Evolutionary conservation across 1,140 invertebrate species (phyloP).

Genomic region (Holotrichia oblita): DNA sequence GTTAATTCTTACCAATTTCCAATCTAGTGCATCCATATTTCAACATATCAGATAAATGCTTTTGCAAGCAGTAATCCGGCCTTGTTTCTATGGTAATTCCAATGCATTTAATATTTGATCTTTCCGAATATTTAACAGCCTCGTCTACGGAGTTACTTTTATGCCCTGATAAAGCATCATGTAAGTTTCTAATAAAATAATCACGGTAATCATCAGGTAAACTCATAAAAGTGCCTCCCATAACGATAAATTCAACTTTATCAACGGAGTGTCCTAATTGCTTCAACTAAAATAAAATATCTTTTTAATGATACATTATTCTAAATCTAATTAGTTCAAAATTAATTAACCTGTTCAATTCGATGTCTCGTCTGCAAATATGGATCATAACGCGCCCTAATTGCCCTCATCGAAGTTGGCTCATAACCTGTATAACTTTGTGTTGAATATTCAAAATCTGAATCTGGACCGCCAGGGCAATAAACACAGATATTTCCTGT

Average conservation of each 20-base stretch:
- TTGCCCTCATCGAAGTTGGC: slow-evolving; percentile 99
- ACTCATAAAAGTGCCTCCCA: slow-evolving; percentile 99
- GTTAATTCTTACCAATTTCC: slow-evolving; percentile 56
- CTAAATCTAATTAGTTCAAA: not conserved
- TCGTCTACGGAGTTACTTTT: slow-evolving; percentile 91
- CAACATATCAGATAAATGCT: slow-evolving; percentile 97
- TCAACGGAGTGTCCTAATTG: slow-evolving; percentile 98
- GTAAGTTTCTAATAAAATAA: slow-evolving; percentile 98
- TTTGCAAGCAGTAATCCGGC: slow-evolving; percentile 97
- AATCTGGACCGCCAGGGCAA: slow-evolving; percentile 99
- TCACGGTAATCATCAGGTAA: slow-evolving; percentile 96
- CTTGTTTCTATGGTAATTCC: slow-evolving; percentile 99
- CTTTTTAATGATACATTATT: not conserved
- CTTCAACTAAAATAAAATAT: slow-evolving; percentile 71
- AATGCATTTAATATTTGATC: slow-evolving; percentile 96
- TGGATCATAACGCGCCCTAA: slow-evolving; percentile 96
- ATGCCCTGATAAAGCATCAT: slow-evolving; percentile 97
- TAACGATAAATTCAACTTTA: slow-evolving; percentile 99
- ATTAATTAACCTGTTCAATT: slow-evolving; percentile 81
- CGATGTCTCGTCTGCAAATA: slow-evolving; percentile 95
- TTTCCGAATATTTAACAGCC: slow-evolving; percentile 95
- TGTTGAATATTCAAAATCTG: slow-evolving; percentile 99
- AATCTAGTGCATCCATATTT: slow-evolving; percentile 87
- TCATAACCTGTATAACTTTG: slow-evolving; percentile 99
- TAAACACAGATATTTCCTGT: slow-evolving; percentile 99